These are phyloP conservation scores for Ranitomeya imitator DNA, from an alignment of 2,113 vertebrate species.

Conservation along the genomic window DNA sequence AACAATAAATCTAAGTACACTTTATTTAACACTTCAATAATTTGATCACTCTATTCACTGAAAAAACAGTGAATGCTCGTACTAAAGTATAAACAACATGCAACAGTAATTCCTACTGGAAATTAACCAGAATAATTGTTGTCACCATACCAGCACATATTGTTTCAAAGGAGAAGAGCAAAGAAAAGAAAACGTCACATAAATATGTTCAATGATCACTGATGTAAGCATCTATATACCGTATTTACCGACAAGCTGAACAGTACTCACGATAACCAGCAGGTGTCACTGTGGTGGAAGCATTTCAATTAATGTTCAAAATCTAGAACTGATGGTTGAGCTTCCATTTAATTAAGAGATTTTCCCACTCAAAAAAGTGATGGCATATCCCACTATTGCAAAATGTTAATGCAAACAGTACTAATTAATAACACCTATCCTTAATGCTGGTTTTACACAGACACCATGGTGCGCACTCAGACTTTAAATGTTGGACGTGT, in stretches of 20 bases:
- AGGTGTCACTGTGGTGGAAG: conserved; percentile 12
- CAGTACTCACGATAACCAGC: not conserved
- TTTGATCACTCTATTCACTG: not conserved
- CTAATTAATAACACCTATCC: no score
- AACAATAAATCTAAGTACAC: not conserved
- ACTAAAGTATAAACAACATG: not conserved
- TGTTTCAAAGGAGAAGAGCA: not conserved
- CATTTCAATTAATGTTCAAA: not conserved
- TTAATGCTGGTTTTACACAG: no score
- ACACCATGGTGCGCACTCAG: no score
- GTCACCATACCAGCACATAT: not conserved
- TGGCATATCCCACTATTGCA: not conserved
- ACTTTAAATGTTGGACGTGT: no score
- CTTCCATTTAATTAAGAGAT: no score
- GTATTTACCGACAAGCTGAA: not conserved
- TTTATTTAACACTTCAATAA: not conserved
- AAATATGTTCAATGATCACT: no score
- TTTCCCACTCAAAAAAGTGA: not conserved
- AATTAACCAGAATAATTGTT: not conserved
- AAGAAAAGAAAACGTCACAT: not conserved
- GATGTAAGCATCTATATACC: not conserved
- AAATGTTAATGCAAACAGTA: not conserved
- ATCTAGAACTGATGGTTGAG: not conserved
- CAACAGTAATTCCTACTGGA: no score
- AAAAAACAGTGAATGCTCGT: not conserved